Percentiles rank a stretch among this genome's conserved stretches.
These are phyloP conservation scores for Drosophila formosana DNA, from an alignment of 2,888 invertebrate genomes.

Conservation along the genomic window DNA sequence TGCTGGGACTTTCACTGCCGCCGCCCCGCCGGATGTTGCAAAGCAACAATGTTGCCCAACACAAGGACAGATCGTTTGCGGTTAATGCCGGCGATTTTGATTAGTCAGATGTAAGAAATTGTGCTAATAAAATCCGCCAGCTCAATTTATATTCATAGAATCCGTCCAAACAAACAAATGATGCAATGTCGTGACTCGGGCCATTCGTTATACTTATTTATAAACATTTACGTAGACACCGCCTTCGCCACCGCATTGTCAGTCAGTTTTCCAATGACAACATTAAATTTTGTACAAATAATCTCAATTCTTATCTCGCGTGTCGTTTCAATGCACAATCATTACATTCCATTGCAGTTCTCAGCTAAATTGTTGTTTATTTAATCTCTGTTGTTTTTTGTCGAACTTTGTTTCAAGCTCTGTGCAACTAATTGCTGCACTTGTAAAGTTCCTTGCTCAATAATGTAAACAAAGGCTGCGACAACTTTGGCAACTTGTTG, in stretches of 20 bases:
- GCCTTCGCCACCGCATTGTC: constrained; percentile 8
- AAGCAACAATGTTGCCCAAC: constrained; percentile 30
- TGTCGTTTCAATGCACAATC: not conserved
- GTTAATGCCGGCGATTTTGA: constrained; percentile 19
- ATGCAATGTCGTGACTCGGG: constrained; percentile 41
- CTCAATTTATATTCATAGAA: constrained; percentile 42
- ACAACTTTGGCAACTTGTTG: constrained; percentile 62
- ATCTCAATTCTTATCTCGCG: constrained; percentile 20
- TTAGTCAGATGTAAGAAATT: constrained; percentile 43
- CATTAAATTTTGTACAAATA: constrained; percentile 1
- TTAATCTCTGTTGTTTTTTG: not conserved
- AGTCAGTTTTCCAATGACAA: constrained; percentile 13
- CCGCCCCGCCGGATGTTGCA: not conserved
- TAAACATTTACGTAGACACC: constrained; percentile 48
- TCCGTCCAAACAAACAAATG: constrained; percentile 38
- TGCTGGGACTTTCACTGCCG: constrained; percentile 37
- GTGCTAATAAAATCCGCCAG: constrained; percentile 18
- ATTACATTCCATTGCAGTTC: not conserved
- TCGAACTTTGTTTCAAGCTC: constrained; percentile 17
- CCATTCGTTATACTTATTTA: constrained; percentile 51
- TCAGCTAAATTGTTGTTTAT: constrained; percentile 3
- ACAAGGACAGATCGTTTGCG: constrained; percentile 2
- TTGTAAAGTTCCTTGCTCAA: constrained; percentile 14
- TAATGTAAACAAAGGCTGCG: constrained; percentile 49
- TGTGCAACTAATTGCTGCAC: constrained; percentile 17